phyloP scores from a whole-genome alignment of 2,113 vertebrate genomes.

The Talpa occidentalis region DNA sequence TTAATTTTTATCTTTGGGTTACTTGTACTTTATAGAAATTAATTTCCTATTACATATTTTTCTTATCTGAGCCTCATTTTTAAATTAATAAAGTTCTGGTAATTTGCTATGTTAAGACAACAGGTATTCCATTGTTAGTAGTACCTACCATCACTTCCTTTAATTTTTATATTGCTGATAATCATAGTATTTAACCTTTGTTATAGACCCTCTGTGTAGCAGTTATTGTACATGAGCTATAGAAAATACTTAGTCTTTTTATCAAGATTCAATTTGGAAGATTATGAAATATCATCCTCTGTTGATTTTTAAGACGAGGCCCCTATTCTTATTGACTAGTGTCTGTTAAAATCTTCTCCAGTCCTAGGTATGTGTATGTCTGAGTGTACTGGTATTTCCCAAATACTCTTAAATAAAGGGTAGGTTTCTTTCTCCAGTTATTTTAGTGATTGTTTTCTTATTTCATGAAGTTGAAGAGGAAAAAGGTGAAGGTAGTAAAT shows the following conservation, averaged over 20 bases:
- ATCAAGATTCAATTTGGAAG: background rate
- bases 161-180: conserved; percentile 50
- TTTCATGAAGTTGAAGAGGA: background rate
- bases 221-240: background rate
- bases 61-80: conserved; percentile 27
- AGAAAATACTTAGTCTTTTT: conserved; percentile 27
- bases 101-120: conserved; percentile 47
- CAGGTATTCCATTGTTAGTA: conserved; percentile 51
- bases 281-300: conserved; percentile 44
- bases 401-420: conserved; percentile 13
- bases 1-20: conserved; percentile 32
- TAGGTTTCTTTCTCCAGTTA: background rate
- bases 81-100: conserved; percentile 30
- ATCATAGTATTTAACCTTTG: background rate
- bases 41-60: conserved; percentile 43
- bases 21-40: conserved; percentile 38
- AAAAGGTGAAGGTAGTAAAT: background rate
- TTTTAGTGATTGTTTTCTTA: conserved; percentile 37
- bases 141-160: background rate
- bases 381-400: conserved; percentile 16
- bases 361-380: background rate
- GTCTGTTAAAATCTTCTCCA: conserved; percentile 16
- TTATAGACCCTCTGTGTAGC: background rate
- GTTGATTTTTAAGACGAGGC: conserved; percentile 22
- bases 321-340: background rate